A percentile compares a stretch with the other conserved stretches of the same genome.
These are phyloP conservation scores for Pelobates cultripes DNA, from an alignment of 2,797 vertebrate species.

Conservation along the genomic window DNA sequence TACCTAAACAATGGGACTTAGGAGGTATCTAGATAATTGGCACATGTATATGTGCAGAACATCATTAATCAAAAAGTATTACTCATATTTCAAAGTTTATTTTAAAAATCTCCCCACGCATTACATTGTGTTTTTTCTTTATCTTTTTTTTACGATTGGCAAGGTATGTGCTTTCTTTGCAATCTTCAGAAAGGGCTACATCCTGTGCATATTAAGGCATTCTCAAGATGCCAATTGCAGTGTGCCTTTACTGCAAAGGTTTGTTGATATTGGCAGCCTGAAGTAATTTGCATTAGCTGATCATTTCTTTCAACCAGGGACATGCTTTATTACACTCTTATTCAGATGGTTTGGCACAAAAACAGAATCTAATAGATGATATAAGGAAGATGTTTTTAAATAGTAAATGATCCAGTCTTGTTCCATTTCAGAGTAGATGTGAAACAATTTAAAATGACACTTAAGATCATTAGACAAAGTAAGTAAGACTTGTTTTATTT, in stretches of 20 bases:
- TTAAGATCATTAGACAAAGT: slow-evolving; percentile 17
- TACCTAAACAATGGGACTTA: not conserved
- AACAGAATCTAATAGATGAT: slow-evolving; percentile 43
- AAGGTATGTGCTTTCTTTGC: slow-evolving; percentile 5
- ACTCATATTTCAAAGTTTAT: not conserved
- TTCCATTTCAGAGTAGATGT: slow-evolving; percentile 39
- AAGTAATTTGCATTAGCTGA: slow-evolving; percentile 42
- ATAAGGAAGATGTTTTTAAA: slow-evolving; percentile 52
- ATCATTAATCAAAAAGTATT: slow-evolving; percentile 2
- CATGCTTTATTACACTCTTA: slow-evolving; percentile 51
- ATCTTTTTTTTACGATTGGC: too few relatives aligned
- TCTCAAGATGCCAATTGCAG: slow-evolving; percentile 24
- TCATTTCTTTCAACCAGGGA: slow-evolving; percentile 45
- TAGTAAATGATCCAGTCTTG: slow-evolving; percentile 47
- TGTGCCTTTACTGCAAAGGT: slow-evolving; percentile 42
- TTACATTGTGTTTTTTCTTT: not conserved
- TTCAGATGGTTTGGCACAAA: slow-evolving; percentile 49
- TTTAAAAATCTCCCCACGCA: not conserved
- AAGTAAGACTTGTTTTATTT: slow-evolving; percentile 20
- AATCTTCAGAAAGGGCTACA: not conserved
- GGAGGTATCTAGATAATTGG: not conserved
- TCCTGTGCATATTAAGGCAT: not conserved
- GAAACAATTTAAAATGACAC: slow-evolving; percentile 46
- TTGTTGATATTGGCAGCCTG: slow-evolving; percentile 49
- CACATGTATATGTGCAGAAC: slow-evolving; percentile 3